phyloP scores from a whole-genome alignment of 2,888 invertebrate species.

The Phrixothrix hirtus region DNA sequence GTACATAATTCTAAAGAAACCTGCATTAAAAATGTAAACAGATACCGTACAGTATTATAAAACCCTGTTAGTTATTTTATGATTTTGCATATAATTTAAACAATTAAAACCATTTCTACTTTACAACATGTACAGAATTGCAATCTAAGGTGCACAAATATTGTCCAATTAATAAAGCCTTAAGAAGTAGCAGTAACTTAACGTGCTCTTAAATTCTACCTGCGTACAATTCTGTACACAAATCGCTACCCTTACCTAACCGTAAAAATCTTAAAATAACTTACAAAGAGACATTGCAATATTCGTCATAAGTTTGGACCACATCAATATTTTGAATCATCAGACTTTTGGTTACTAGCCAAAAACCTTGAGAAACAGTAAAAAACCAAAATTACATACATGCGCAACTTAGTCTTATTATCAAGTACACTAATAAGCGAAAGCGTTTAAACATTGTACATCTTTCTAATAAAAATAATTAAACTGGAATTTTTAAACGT shows the following conservation, averaged over 20 bases:
- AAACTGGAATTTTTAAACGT: slow-evolving; percentile 31
- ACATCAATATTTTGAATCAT: slow-evolving; percentile 30
- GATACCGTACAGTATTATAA: slow-evolving; percentile 34
- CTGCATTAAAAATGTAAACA: slow-evolving; percentile 38
- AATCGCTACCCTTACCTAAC: slow-evolving; percentile 31
- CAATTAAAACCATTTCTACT: slow-evolving; percentile 22
- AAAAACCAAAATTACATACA: too few relatives aligned
- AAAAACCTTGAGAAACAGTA: too few relatives aligned
- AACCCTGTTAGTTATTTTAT: slow-evolving; percentile 42
- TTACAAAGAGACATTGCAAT: slow-evolving; percentile 38
- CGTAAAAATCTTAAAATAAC: slow-evolving; percentile 38
- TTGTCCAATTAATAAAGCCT: slow-evolving; percentile 14
- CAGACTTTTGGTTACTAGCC: slow-evolving; percentile 24
- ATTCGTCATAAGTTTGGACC: slow-evolving; percentile 45
- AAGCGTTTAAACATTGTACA: too few relatives aligned
- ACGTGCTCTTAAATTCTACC: slow-evolving; percentile 15
- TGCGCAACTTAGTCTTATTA: slow-evolving; percentile 1
- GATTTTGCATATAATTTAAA: slow-evolving; percentile 32
- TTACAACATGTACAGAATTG: slow-evolving; percentile 22
- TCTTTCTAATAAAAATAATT: too few relatives aligned
- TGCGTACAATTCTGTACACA: slow-evolving; percentile 16
- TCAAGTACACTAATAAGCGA: slow-evolving; percentile 2
- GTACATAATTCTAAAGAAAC: slow-evolving; percentile 40
- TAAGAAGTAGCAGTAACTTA: slow-evolving; percentile 14
- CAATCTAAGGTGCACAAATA: slow-evolving; percentile 17